A percentile compares a stretch with the other conserved stretches of the same genome.
Evolutionary conservation across 2,888 invertebrate species (phyloP).

Genomic region (Rhamphomyia laevipes): DNA sequence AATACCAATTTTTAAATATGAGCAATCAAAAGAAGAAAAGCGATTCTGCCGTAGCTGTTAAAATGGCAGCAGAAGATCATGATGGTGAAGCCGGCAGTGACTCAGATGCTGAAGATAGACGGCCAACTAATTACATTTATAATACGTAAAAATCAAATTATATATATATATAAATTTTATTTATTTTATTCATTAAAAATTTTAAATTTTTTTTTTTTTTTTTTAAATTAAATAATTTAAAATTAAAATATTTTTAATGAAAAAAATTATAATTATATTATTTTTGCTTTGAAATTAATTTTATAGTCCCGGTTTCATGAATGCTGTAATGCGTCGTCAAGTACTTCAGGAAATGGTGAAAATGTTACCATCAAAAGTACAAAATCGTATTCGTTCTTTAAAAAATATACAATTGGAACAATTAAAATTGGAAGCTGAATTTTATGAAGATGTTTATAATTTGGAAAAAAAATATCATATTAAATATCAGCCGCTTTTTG

Average conservation of each 20-base stretch:
- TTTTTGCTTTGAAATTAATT: background rate
- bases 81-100: too few relatives aligned
- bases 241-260: too few relatives aligned
- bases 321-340: slow-evolving; percentile 31
- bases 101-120: too few relatives aligned
- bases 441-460: slow-evolving; percentile 69
- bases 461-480: slow-evolving; percentile 34
- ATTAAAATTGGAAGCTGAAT: slow-evolving; percentile 81
- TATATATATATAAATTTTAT: too few relatives aligned
- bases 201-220: background rate
- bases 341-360: slow-evolving; percentile 36
- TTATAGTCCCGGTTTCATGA: slow-evolving; percentile 23
- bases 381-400: slow-evolving; percentile 74
- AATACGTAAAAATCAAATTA: too few relatives aligned
- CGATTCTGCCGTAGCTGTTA: too few relatives aligned
- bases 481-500: slow-evolving; percentile 32
- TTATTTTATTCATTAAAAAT: too few relatives aligned
- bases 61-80: too few relatives aligned
- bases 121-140: too few relatives aligned
- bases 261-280: background rate
- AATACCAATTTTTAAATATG: too few relatives aligned
- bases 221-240: too few relatives aligned
- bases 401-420: slow-evolving; percentile 80
- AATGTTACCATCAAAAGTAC: slow-evolving; percentile 42
- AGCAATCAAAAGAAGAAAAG: too few relatives aligned